These are phyloP conservation scores for Palythoa grandis DNA, from an alignment of 92 coral and sea anemone species.

Conservation along the genomic window DNA sequence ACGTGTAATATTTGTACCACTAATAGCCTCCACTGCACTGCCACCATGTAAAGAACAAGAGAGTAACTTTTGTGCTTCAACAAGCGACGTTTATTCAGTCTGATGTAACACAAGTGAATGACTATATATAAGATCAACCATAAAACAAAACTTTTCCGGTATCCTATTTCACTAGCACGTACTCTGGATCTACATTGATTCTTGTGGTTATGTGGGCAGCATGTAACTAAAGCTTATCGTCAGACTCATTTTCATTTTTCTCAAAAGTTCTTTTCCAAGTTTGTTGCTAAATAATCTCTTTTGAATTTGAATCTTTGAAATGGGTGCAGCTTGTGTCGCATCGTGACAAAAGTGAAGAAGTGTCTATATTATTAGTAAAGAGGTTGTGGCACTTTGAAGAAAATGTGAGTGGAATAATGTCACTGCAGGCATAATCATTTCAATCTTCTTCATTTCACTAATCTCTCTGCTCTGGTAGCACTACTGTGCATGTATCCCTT, in stretches of 20 bases:
- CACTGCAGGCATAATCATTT: not conserved
- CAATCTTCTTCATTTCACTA: not conserved
- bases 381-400: conserved; percentile 22
- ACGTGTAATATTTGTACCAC: not conserved
- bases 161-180: not conserved
- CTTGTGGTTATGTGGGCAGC: not conserved
- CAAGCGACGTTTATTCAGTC: conserved; percentile 3
- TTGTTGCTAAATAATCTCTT: conserved; percentile 1
- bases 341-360: conserved; percentile 30
- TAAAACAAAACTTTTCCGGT: not conserved
- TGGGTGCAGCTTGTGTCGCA: conserved; percentile 35
- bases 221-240: conserved; percentile 8
- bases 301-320: conserved; percentile 31
- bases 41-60: not conserved
- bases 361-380: conserved; percentile 13
- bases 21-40: not conserved
- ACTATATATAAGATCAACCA: not conserved
- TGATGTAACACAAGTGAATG: not conserved
- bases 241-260: conserved; percentile 23
- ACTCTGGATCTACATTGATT: not conserved
- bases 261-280: conserved; percentile 25
- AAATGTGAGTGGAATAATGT: conserved; percentile 48
- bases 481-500: not conserved
- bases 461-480: conserved; percentile 13
- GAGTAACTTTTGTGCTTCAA: not conserved